phyloP scores from a whole-genome alignment of 35 echinoderm and acorn worm genomes.

The Lytechinus variegatus region DNA sequence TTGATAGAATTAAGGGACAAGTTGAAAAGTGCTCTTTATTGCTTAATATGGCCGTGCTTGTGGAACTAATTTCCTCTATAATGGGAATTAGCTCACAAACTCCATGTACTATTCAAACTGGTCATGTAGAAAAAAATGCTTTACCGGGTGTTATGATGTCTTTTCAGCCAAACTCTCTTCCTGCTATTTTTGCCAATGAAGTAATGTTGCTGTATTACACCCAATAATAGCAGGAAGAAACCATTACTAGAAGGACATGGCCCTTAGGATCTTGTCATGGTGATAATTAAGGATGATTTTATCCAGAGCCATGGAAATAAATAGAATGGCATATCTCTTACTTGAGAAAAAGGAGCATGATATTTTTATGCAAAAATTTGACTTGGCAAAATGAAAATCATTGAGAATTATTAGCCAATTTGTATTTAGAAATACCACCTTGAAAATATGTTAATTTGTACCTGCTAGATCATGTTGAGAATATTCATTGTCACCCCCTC shows the following conservation, averaged over 20 bases:
- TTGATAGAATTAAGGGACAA: background rate
- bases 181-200: slow-evolving; percentile 12
- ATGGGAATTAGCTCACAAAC: background rate
- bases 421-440: background rate
- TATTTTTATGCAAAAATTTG: background rate
- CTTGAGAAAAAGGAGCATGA: background rate
- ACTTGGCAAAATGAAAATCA: background rate
- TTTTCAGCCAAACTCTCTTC: background rate
- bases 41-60: background rate
- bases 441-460: background rate
- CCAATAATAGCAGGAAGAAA: background rate
- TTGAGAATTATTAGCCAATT: background rate
- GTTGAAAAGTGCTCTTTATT: background rate
- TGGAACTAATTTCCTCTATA: background rate
- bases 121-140: background rate
- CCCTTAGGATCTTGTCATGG: background rate
- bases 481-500: background rate
- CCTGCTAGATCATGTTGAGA: background rate
- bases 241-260: background rate
- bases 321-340: background rate
- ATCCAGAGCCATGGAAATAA: background rate
- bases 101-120: background rate
- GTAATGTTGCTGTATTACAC: background rate
- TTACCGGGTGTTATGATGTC: background rate
- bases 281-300: background rate